Evolutionary conservation across 2,797 vertebrate species (phyloP), one percentile per base, ranked within the genome.

Genomic region (Borostomias antarcticus): DNA sequence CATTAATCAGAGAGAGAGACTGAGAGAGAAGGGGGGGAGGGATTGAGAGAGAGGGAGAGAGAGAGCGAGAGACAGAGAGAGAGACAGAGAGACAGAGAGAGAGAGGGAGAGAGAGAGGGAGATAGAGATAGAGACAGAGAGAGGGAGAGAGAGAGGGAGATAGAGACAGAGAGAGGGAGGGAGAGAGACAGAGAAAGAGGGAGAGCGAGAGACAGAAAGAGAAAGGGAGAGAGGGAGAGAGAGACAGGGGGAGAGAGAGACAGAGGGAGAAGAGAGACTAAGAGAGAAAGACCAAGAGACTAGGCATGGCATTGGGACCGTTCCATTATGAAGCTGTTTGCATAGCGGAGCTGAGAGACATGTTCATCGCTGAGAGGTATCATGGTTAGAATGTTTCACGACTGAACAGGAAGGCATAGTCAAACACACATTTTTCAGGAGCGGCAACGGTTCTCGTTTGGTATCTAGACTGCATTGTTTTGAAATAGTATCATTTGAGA

Each of bases 1-100:
- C 83, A 86, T 88, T 85, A 78, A 85, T 86, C 84, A 85, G 78
- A 5, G 11, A 62, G 70, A 61, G 78, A 80, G 79, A 72, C 37
- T 35, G 53, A 1, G 11, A 47, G 43, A 47, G 32, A 33, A 37
- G 13, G 3, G 35, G 45, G n/a, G 13, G 43, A 47, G 45, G n/a
- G 45, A 4, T 11, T 17, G 45, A 48, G n/a, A 21, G 13, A 5
- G n/a, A 6, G 45, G 6, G 45, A 8, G 19, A 47, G 43, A 47
- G 45, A 48, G 45, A 4, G 45, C 15, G 45, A 48, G n/a, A 21
- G 13, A 5, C 2, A 6, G 45, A 21, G 45, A 8, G 19, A 48
- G 19, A 2, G 45, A 0, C 13, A 9, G 45, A n/a, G 15, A 25
- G 23, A 8, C n/a, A 25, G 15, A 30, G 45, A 62, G 17, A 28